These are phyloP conservation scores for Xestia xanthographa DNA, from an alignment of 2,888 invertebrate genomes.

Conservation along the genomic window DNA sequence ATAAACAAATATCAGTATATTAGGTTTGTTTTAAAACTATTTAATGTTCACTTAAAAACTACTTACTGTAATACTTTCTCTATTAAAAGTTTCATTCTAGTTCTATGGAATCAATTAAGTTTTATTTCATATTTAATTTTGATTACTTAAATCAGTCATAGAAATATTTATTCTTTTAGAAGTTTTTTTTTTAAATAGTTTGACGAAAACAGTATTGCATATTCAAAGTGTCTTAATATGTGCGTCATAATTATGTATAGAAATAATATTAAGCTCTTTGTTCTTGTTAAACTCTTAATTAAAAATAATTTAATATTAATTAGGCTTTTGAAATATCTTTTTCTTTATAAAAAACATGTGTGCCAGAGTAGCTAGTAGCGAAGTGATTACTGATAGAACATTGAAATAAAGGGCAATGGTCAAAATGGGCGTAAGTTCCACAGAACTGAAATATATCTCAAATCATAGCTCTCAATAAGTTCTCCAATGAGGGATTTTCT, in stretches of 20 bases:
- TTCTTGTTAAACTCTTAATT: constrained; percentile 41
- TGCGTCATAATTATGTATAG: constrained; percentile 43
- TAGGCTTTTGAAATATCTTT: constrained; percentile 27
- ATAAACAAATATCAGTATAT: constrained; percentile 37
- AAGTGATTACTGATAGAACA: constrained; percentile 36
- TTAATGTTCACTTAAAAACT: constrained; percentile 37
- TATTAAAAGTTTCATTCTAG: constrained; percentile 22
- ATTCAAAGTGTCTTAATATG: constrained; percentile 56
- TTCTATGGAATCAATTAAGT: constrained; percentile 28
- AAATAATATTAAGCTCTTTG: constrained; percentile 33
- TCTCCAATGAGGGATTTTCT: too few relatives aligned
- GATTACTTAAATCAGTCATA: constrained; percentile 44
- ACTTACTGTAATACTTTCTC: constrained; percentile 12
- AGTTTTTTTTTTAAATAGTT: constrained; percentile 38
- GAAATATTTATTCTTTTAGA: constrained; percentile 33
- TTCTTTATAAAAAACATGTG: constrained; percentile 35
- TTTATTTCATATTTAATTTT: constrained; percentile 28
- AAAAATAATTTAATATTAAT: constrained; percentile 22
- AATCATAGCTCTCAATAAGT: not conserved
- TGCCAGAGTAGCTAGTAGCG: constrained; percentile 53
- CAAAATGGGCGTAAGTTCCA: not conserved
- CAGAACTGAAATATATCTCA: not conserved
- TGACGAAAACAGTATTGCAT: constrained; percentile 25
- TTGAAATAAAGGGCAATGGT: not conserved
- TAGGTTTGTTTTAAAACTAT: constrained; percentile 43